Evolutionary conservation across 2,113 vertebrate genomes (phyloP).

Genomic region (Callospermophilus lateralis): DNA sequence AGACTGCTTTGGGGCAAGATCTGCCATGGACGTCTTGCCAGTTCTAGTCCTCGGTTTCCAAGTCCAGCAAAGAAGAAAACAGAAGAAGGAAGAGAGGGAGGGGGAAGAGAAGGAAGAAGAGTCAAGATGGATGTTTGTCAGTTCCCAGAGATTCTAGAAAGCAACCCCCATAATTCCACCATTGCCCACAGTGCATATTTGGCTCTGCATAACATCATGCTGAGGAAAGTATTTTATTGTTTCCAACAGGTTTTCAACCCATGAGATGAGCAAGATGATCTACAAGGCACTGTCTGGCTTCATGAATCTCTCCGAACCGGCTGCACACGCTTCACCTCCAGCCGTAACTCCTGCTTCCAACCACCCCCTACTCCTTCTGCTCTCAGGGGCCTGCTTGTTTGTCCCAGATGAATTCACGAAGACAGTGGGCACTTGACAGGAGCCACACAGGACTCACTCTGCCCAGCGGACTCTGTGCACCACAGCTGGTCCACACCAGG

Average conservation of each 20-base stretch:
- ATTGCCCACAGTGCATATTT: background rate
- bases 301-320: background rate
- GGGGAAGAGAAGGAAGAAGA: fast-evolving
- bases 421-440: background rate
- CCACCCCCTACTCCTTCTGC: background rate
- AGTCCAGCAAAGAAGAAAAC: background rate
- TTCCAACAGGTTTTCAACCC: conserved; percentile 39
- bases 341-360: background rate
- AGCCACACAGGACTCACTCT: background rate
- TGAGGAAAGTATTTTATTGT: conserved; percentile 6
- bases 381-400: background rate
- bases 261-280: conserved; percentile 39
- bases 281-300: conserved; percentile 14
- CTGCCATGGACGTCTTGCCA: background rate
- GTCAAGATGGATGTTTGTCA: background rate
- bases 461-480: background rate
- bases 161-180: background rate
- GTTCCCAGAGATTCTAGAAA: background rate
- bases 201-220: conserved; percentile 15
- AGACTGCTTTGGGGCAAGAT: background rate
- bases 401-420: background rate
- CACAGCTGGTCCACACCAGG: background rate
- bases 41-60: background rate
- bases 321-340: background rate
- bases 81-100: too few species aligned